These are phyloP conservation scores for Zeuzera pyrina DNA, from an alignment of 2,888 invertebrate species.

Conservation along the genomic window DNA sequence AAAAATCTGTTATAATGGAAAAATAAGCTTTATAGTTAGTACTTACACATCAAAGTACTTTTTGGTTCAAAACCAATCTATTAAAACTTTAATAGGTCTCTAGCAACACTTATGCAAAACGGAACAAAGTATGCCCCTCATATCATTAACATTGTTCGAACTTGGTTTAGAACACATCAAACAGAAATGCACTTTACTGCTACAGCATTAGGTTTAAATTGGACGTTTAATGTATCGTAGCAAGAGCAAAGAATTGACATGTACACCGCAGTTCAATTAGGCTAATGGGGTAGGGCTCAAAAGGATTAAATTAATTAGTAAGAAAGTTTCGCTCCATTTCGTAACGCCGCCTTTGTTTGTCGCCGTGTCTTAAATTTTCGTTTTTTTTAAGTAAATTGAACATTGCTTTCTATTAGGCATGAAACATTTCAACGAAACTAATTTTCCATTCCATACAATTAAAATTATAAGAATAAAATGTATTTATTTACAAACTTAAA, in stretches of 20 bases:
- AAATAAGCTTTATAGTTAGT: too few species aligned
- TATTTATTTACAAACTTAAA: too few species aligned
- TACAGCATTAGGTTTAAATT: conserved; percentile 21
- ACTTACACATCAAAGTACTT: conserved; percentile 6
- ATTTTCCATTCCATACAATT: conserved; percentile 2
- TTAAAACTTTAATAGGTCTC: conserved; percentile 23
- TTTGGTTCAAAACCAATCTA: conserved; percentile 17
- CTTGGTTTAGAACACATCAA: conserved; percentile 14
- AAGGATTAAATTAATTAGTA: conserved; percentile 73
- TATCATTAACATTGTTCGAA: conserved; percentile 49
- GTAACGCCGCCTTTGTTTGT: conserved; percentile 60
- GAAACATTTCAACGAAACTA: neutral
- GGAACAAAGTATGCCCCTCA: conserved; percentile 52
- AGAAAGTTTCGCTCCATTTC: conserved; percentile 65
- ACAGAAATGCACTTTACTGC: neutral
- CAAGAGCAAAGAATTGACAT: conserved; percentile 66
- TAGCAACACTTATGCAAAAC: conserved; percentile 56
- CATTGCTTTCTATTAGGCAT: conserved; percentile 18
- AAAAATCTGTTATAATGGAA: conserved; percentile 1
- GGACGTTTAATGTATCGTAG: conserved; percentile 15
- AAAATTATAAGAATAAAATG: too few species aligned
- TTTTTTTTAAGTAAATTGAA: conserved; percentile 29
- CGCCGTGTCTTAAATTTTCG: conserved; percentile 41
- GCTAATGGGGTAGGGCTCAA: conserved; percentile 68
- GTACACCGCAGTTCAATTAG: conserved; percentile 72